Base-by-base conservation (phyloP, 2,888 invertebrate genomes). In the Coleophora flavipennella region DNA sequence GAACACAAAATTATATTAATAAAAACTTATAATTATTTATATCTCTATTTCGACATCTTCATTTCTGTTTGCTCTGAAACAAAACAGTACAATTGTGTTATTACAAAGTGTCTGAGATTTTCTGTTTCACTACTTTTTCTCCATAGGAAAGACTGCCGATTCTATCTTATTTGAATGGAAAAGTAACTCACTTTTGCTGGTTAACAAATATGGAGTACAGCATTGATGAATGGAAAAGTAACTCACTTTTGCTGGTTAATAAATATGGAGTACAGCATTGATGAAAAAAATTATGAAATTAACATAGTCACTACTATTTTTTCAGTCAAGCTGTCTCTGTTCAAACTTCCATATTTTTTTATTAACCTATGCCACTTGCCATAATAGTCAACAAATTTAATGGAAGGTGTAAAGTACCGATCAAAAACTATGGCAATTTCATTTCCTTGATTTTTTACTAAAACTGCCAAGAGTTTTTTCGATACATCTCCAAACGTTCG, bases 161-260 rank as follows among this genome's bases (percentile, higher is more conserved):
- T n/a, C n/a, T n/a, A n/a, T n/a, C n/a, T n/a, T n/a, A n/a, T n/a
- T n/a, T n/a, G n/a, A n/a, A n/a, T n/a, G n/a, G n/a, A n/a, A n/a
- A n/a, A 26, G 13, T 6, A 27, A 27, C 7, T 27, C 7, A 8
- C 6, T 27, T 27, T 8, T 27, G 6, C 9, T 27, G 9, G 9
- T 9, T 6, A 31, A 31, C 45, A 56, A 43, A 10, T 51, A 47
- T 32, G 51, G 42, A 44, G 13, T 31, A 20, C 38, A 42, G 55
- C 55, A 55, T 42, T 55, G 39, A 13, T 43, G 29, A 32, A 53
- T 50, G 4, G 55, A 46, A 46, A 56, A 58, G 8, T 54, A 36
- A 7, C 54, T 48, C 1, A 54, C 12, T 39, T 49, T 45, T 45
- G 54, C 38, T 48, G 55, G 55, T 27, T 56, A 55, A 27, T 54